Evolutionary conservation across 2,797 vertebrate genomes (phyloP), one percentile per base, ranked within the genome.

Genomic region (Fistularia tabacaria): DNA sequence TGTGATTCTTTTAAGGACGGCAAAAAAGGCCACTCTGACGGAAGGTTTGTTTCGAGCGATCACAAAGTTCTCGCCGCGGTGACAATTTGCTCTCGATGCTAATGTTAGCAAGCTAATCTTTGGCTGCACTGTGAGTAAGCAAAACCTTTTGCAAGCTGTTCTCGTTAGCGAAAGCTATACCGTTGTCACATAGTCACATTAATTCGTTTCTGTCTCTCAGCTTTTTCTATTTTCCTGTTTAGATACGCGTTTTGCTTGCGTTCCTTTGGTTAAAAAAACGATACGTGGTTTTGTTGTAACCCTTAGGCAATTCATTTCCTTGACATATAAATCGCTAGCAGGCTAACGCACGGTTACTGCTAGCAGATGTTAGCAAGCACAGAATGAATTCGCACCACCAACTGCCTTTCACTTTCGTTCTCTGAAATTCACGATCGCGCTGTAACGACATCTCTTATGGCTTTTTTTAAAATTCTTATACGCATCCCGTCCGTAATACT

Each of bases 81-180:
- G 2, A 15, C 6, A 0, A 38, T 14, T 52, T 38, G 11, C 1
- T 50, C 48, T 6, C 10, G 3, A 15, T 59, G 54, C 60, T 72
- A 77, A 36, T 38, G 12, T 38, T 62, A 69, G 74, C 66, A 59
- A 57, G 69, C 71, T 71, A 69, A 50, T 51, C 54, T 46, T 6
- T 13, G n/a, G 9, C 44, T 68, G 57, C 59, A 67, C 69, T 87
- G 85, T 89, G 85, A 87, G 86, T 89, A 87, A 89, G 87, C 88
- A 86, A 84, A 87, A 86, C 81, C 68, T 12, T 48, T 1, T 11
- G 39, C 8, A 40, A 8, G 10, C 8, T 10, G 7, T 40, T 40
- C 42, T 36, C 25, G 36, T 66, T 76, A 65, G 66, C 74, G 1
- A 39, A 38, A 4, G 0, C 14, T 38, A 51, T 62, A 8, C 13